These are phyloP conservation scores for Danio choprae DNA, from an alignment of 2,797 vertebrate genomes.

Conservation along the genomic window DNA sequence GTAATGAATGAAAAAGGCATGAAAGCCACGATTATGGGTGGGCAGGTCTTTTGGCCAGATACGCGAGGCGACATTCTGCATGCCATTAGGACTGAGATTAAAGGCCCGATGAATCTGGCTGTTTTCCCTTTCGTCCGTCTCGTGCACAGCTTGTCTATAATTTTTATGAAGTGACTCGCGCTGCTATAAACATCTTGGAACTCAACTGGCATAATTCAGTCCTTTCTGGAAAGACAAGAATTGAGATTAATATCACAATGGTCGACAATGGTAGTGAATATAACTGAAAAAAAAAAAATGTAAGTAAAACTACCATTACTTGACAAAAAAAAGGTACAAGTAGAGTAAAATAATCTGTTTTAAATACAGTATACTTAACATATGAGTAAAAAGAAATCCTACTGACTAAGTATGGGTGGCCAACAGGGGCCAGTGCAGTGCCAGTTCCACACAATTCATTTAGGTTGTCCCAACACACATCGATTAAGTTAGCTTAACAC, in stretches of 20 bases:
- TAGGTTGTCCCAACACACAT: too few relatives aligned
- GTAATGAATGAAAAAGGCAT: constrained; percentile 11
- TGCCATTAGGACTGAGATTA: not conserved
- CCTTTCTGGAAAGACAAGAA: constrained; percentile 12
- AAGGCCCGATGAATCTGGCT: constrained; percentile 18
- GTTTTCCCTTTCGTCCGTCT: not conserved
- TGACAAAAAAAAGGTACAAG: too few relatives aligned
- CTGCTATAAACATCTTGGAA: constrained; percentile 5
- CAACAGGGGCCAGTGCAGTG: too few relatives aligned
- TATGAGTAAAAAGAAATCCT: too few relatives aligned
- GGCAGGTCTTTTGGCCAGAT: constrained; percentile 14
- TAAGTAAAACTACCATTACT: too few relatives aligned
- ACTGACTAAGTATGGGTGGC: too few relatives aligned
- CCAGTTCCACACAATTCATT: too few relatives aligned
- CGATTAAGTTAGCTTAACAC: too few relatives aligned
- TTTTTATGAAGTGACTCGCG: constrained; percentile 16
- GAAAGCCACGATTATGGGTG: not conserved
- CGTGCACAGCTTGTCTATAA: constrained; percentile 16
- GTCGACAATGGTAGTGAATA: not conserved
- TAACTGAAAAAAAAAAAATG: too few relatives aligned
- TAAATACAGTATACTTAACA: too few relatives aligned
- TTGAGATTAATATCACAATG: constrained; percentile 44
- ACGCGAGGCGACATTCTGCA: not conserved
- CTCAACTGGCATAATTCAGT: constrained; percentile 11
- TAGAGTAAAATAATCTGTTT: too few relatives aligned